Evolutionary conservation across 2,888 invertebrate species (phyloP).

Genomic region (Drosophila multiciliata): DNA sequence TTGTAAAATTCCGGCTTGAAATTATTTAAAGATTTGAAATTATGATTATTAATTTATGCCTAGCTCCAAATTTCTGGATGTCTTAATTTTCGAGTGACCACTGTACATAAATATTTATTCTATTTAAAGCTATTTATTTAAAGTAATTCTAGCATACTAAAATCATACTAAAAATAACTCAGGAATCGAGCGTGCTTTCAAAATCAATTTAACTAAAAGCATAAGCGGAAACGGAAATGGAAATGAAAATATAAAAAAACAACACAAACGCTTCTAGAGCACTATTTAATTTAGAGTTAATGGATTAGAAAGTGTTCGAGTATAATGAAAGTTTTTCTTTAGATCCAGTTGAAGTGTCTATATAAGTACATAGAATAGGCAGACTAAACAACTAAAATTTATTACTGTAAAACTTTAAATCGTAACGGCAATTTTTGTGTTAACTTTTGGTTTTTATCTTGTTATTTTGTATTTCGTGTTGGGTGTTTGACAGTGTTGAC

Average conservation of each 20-base stretch:
- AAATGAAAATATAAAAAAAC: slow-evolving; percentile 17
- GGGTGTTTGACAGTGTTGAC: slow-evolving; percentile 19
- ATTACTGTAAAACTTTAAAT: slow-evolving; percentile 11
- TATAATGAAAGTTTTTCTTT: slow-evolving; percentile 48
- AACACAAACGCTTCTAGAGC: slow-evolving; percentile 25
- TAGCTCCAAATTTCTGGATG: background rate
- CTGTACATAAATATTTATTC: too few species aligned
- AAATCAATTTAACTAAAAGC: slow-evolving; percentile 43
- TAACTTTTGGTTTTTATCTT: slow-evolving; percentile 8
- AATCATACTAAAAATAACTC: slow-evolving; percentile 15
- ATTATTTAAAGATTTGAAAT: background rate
- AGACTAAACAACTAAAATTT: slow-evolving; percentile 40
- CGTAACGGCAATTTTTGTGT: slow-evolving; percentile 26
- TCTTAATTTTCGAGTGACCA: background rate
- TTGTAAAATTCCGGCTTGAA: background rate
- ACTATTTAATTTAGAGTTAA: slow-evolving; percentile 12
- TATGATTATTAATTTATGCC: background rate
- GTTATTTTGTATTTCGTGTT: slow-evolving; percentile 25
- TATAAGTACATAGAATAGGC: slow-evolving; percentile 28
- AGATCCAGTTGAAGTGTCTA: slow-evolving; percentile 33
- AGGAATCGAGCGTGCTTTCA: slow-evolving; percentile 53
- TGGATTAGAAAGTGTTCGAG: slow-evolving; percentile 39
- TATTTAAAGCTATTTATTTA: background rate
- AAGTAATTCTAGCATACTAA: slow-evolving; percentile 25
- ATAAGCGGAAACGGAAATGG: slow-evolving; percentile 47